Evolutionary conservation across 2,888 invertebrate species (phyloP).

Genomic region (Cabera pusaria): DNA sequence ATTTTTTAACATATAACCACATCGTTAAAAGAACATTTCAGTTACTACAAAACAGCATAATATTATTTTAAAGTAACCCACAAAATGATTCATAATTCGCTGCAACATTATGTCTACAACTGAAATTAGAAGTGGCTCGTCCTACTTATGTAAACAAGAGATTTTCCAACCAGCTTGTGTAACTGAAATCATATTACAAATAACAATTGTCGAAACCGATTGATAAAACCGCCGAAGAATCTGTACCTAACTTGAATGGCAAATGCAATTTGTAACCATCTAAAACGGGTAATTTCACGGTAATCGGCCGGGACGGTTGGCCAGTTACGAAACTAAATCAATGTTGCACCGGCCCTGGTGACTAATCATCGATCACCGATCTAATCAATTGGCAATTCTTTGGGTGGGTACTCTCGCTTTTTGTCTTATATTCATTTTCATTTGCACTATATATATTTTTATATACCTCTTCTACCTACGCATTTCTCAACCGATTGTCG

Average conservation of each 20-base stretch:
- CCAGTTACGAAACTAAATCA: conserved; percentile 29
- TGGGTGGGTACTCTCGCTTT: conserved; percentile 16
- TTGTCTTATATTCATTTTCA: conserved; percentile 1
- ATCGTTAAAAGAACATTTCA: too few species aligned
- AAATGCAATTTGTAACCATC: conserved; percentile 32
- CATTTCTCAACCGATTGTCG: too few species aligned
- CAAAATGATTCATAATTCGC: too few species aligned
- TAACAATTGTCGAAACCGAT: conserved; percentile 26
- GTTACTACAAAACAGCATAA: too few species aligned
- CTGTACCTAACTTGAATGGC: conserved; percentile 23
- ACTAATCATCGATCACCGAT: conserved; percentile 17
- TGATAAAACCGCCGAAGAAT: conserved; percentile 24
- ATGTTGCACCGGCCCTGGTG: conserved; percentile 17
- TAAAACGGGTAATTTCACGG: conserved; percentile 45
- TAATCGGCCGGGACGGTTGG: conserved; percentile 22
- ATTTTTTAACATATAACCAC: too few species aligned
- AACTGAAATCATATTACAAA: conserved; percentile 24
- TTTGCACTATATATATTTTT: too few species aligned
- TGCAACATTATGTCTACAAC: too few species aligned
- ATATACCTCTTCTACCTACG: too few species aligned
- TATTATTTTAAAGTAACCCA: too few species aligned
- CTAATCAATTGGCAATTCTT: conserved; percentile 19
- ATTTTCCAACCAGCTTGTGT: conserved; percentile 21
- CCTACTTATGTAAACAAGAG: too few species aligned
- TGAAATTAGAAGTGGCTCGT: too few species aligned